phyloP scores from a whole-genome alignment of 2,888 invertebrate genomes.

The Brassicogethes aeneus region DNA sequence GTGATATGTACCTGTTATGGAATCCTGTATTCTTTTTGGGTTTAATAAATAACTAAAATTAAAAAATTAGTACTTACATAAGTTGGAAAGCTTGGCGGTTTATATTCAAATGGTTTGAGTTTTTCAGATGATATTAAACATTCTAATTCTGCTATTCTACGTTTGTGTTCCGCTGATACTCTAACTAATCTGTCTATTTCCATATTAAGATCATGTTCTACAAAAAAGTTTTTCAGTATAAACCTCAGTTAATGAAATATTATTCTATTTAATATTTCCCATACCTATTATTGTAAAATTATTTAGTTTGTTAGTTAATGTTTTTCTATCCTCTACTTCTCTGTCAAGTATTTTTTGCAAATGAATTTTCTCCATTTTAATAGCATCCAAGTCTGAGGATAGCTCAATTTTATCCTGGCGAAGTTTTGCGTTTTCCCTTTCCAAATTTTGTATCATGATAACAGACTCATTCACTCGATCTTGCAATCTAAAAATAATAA shows the following conservation, averaged over 20 bases:
- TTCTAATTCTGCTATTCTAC: slow-evolving; percentile 42
- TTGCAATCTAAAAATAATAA: slow-evolving; percentile 29
- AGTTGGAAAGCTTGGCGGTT: neutral
- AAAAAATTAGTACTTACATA: slow-evolving; percentile 1
- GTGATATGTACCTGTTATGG: too few species aligned
- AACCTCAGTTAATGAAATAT: too few species aligned
- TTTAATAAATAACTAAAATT: too few species aligned
- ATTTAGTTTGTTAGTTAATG: slow-evolving; percentile 47
- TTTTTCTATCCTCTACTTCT: slow-evolving; percentile 47
- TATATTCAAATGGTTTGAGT: neutral
- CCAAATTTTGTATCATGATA: slow-evolving; percentile 42
- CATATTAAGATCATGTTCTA: slow-evolving; percentile 45
- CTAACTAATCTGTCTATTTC: slow-evolving; percentile 44
- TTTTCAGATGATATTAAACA: slow-evolving; percentile 10
- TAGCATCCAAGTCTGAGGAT: slow-evolving; percentile 41
- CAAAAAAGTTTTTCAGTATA: slow-evolving; percentile 21
- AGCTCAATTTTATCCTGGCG: slow-evolving; percentile 42
- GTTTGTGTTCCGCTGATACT: slow-evolving; percentile 39
- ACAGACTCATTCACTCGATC: slow-evolving; percentile 42
- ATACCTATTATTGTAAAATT: slow-evolving; percentile 52
- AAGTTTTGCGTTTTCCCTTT: slow-evolving; percentile 41
- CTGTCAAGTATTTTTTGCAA: slow-evolving; percentile 50
- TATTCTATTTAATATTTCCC: slow-evolving; percentile 2
- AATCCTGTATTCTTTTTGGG: too few species aligned
- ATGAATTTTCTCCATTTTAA: slow-evolving; percentile 48